Percentiles rank a stretch among this genome's conserved stretches.
Evolutionary conservation across 2,888 invertebrate genomes (phyloP).

Genomic region (Lysandra bellargus): DNA sequence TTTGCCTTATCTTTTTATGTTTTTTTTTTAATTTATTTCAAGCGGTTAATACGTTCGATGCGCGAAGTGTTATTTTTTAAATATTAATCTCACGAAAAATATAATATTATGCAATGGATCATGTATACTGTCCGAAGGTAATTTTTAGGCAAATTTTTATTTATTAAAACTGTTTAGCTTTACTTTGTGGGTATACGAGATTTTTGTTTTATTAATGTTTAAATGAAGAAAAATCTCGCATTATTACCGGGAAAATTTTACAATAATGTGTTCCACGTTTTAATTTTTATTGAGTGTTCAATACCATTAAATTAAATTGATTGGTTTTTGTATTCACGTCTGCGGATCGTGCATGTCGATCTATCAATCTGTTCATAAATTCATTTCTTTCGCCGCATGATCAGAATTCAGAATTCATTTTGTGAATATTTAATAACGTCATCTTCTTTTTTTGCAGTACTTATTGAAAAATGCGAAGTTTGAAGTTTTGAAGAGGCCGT

Average conservation of each 20-base stretch:
- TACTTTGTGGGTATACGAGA: too few species aligned
- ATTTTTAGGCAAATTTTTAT: neutral
- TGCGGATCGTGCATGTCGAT: conserved; percentile 1
- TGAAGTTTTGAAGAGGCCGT: conserved; percentile 66
- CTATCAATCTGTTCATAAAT: neutral
- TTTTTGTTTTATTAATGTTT: too few species aligned
- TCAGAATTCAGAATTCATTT: neutral
- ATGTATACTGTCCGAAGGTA: conserved; percentile 17
- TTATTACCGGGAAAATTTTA: neutral
- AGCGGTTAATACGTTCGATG: neutral
- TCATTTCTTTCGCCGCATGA: neutral
- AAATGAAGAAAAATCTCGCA: neutral
- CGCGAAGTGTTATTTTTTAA: neutral
- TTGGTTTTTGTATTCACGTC: neutral
- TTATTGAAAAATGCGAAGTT: conserved; percentile 69
- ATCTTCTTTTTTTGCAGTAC: conserved; percentile 54
- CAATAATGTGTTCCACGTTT: neutral
- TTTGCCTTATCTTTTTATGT: conserved; percentile 14
- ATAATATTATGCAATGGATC: neutral
- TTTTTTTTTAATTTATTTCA: neutral
- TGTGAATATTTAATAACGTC: neutral
- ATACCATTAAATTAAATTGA: neutral
- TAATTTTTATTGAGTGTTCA: neutral
- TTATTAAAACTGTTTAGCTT: neutral
- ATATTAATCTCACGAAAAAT: neutral